These are phyloP conservation scores for Balaenoptera acutorostrata DNA, from an alignment of 2,113 vertebrate genomes.

Conservation along the genomic window DNA sequence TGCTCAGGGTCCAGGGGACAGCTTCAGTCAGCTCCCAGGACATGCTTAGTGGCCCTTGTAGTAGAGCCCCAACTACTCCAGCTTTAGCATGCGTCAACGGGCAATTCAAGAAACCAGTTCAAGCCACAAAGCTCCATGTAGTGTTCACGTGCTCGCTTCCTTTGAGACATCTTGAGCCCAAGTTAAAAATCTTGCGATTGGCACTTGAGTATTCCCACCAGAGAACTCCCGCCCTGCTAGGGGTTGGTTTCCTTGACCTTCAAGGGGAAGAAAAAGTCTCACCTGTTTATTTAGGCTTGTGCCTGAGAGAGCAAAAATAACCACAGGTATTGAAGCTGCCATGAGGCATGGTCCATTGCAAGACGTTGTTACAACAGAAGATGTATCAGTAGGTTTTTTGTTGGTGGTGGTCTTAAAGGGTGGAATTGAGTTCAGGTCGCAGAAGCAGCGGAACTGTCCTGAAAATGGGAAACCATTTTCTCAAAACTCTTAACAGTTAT, in stretches of 20 bases:
- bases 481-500: neutral
- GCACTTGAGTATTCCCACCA: too few relatives aligned
- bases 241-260: neutral
- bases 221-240: neutral
- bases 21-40: rapidly evolving
- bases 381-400: neutral
- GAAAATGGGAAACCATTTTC: neutral
- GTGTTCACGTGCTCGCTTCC: neutral
- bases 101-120: neutral
- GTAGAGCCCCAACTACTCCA: rapidly evolving
- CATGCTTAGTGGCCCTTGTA: rapidly evolving
- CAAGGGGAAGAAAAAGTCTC: neutral
- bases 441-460: neutral
- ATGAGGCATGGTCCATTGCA: rapidly evolving
- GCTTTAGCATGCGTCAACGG: neutral
- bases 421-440: neutral
- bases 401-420: neutral
- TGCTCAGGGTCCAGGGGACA: rapidly evolving
- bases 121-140: rapidly evolving
- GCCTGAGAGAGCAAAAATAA: neutral
- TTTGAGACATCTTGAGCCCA: neutral
- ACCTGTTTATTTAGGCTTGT: neutral
- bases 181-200: neutral
- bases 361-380: rapidly evolving
- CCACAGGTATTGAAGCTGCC: neutral